phyloP scores from a whole-genome alignment of 2,113 vertebrate species.

The Plectropomus leopardus region DNA sequence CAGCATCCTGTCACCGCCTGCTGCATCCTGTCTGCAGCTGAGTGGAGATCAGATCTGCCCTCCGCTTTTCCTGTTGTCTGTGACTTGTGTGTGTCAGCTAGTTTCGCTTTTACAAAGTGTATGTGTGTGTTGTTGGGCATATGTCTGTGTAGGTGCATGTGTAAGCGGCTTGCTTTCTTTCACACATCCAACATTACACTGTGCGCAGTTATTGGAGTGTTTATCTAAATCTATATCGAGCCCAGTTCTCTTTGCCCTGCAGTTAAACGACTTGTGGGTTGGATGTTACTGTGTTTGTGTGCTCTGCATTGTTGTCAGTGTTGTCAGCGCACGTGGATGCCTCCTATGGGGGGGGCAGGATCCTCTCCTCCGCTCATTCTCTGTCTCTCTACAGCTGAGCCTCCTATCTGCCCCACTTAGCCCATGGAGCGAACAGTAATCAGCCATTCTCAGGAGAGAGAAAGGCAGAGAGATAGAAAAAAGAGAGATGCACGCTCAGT shows the following conservation, averaged over 20 bases:
- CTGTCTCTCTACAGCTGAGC: conserved; percentile 75
- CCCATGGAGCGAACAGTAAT: conserved; percentile 84
- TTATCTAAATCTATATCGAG: neutral
- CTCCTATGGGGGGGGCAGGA: conserved; percentile 50
- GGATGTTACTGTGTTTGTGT: conserved; percentile 36
- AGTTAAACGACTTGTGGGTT: conserved; percentile 44
- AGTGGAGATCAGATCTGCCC: conserved; percentile 48
- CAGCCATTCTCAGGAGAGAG: conserved; percentile 81
- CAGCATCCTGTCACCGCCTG: conserved; percentile 34
- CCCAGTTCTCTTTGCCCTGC: neutral
- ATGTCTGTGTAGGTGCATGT: conserved; percentile 4
- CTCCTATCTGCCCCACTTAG: conserved; percentile 84
- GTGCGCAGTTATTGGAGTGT: conserved; percentile 19
- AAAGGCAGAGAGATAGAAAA: conserved; percentile 65
- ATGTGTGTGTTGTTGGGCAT: conserved; percentile 5
- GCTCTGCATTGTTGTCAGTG: conserved; percentile 49
- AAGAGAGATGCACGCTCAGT: conserved; percentile 67
- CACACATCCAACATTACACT: neutral
- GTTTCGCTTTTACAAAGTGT: conserved; percentile 7
- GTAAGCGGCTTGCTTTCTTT: neutral
- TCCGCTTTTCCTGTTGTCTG: conserved; percentile 32
- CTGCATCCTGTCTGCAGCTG: conserved; percentile 44
- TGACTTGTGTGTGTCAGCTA: conserved; percentile 23
- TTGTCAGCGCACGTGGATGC: conserved; percentile 51
- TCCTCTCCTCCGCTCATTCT: conserved; percentile 61